Base-by-base conservation (phyloP, 2,888 invertebrate species). In the Eretmocerus hayati region DNA sequence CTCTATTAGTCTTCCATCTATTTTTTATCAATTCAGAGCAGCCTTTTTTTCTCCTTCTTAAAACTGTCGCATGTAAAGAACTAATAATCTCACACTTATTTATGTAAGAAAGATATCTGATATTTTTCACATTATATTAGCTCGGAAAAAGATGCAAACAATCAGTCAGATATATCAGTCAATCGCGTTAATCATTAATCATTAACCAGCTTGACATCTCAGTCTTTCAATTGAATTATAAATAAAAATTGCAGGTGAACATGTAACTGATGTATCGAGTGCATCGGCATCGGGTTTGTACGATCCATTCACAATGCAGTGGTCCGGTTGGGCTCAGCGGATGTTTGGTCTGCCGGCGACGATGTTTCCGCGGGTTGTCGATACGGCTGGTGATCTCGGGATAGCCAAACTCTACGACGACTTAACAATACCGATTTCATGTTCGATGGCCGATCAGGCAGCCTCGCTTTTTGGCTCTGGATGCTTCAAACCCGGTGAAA, bases 251-350 rank as follows among this genome's bases (percentile, higher is more conserved):
- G 8, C 44, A 67, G 70, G 71, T 16, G 61, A 58, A 21, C 89
- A 90, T 69, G 81, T 90, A 48, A 87, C 89, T 1, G 97, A 99
- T 65, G 83, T 86, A n/a, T 90, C 91, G 0, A 90, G 86, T 58
- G 91, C 91, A 2, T 88, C 92, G 30, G 86, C 90, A 2, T 93
- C 95, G 0, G 96, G 93, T 2, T 78, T 97, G 61, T 97, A 81
- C 69, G 96, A 97, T 71, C 94, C 95, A 0, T 97, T 91, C 69
- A 82, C 85, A 53, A 77, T 90, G 75, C 75, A 81, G 54, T 97
- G 95, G 93, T 87, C 90, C 0, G 74, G 74, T 6, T 83, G 83
- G 77, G 81, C 83, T 9, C 77, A 85, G 57, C 72, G 75, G 15
- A 65, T 91, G 26, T 80, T 93, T 59, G 80, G 81, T 50, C 81